These are phyloP conservation scores for Carollia perspicillata DNA, from an alignment of 2,113 vertebrate species.

Conservation along the genomic window DNA sequence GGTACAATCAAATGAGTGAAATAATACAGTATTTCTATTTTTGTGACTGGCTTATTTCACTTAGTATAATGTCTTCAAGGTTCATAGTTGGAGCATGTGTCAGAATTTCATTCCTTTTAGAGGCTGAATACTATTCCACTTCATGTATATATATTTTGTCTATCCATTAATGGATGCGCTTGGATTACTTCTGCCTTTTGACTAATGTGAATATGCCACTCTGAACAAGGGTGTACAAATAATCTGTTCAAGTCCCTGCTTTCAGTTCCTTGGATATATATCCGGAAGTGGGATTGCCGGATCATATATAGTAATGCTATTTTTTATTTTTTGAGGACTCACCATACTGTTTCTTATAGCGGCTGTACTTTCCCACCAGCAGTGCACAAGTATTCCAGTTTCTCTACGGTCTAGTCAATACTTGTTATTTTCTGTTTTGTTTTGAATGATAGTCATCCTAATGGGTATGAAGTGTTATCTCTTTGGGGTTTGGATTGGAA, in stretches of 20 bases:
- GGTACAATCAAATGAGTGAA: not conserved
- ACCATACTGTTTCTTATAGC: not conserved
- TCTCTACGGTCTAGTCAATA: not conserved
- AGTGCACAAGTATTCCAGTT: not conserved
- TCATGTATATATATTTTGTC: not conserved
- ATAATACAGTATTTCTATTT: constrained; percentile 3
- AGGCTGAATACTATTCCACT: not conserved
- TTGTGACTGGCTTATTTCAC: constrained; percentile 26
- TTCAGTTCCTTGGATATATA: not conserved
- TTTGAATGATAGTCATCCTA: not conserved
- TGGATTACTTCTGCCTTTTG: not conserved
- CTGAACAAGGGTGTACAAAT: not conserved
- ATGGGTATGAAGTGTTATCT: not conserved
- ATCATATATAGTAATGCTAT: not conserved
- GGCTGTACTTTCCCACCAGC: not conserved
- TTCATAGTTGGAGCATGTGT: not conserved
- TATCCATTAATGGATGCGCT: not conserved
- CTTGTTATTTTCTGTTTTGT: not conserved
- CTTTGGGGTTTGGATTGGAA: not conserved
- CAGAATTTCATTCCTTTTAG: constrained; percentile 21
- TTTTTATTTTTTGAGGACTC: constrained; percentile 29
- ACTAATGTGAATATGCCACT: not conserved
- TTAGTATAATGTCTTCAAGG: not conserved
- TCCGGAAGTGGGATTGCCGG: not conserved
- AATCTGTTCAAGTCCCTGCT: not conserved